Evolutionary conservation across 2,113 vertebrate genomes (phyloP), one percentile per base, ranked within the genome.

Genomic region (Numenius arquata): DNA sequence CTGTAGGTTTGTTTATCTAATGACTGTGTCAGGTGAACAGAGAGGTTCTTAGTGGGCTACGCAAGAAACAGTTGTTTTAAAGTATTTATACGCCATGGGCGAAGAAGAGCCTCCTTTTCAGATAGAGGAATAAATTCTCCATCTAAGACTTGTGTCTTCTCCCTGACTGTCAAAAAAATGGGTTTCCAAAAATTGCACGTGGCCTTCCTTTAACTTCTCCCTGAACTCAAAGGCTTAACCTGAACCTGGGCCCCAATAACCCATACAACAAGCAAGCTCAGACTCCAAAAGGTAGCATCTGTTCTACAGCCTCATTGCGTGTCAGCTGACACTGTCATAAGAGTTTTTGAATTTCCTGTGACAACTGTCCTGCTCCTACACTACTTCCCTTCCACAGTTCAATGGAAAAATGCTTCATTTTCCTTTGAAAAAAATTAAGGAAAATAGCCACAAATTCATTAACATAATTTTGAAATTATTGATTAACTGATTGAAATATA

Each of bases 111-210:
- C 90, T 86, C 27, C 32, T 67, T 85, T 88, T 63, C 25, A 91
- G 43, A n/a, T 0, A 71, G 18, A 75, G 11, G 6, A 93, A 53
- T 15, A 89, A 78, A 82, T 78, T 67, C 22, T 15, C 4, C 36
- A 61, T 34, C 4, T 16, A 74, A 62, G 41, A 50, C n/a, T 36
- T 11, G 1, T 6, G 7, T n/a, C 11, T 81, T 47, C 66, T 75
- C 34, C 50, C 11, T 2, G 2, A 48, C 0, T 32, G 14, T 20
- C 22, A 82, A 43, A 63, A 59, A 65, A 55, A 19, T 0, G 7
- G 5, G 15, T 36, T 59, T 52, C 29, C 20, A 85, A 40, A 84
- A 36, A 45, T 1, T 34, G 27, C 21, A 56, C 5, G 4, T 23
- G 12, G 22, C 26, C n/a, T 20, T 75, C 38, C 11, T 82, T 11